phyloP scores from a whole-genome alignment of 2,113 vertebrate species.

The Myrmecophaga tridactyla region DNA sequence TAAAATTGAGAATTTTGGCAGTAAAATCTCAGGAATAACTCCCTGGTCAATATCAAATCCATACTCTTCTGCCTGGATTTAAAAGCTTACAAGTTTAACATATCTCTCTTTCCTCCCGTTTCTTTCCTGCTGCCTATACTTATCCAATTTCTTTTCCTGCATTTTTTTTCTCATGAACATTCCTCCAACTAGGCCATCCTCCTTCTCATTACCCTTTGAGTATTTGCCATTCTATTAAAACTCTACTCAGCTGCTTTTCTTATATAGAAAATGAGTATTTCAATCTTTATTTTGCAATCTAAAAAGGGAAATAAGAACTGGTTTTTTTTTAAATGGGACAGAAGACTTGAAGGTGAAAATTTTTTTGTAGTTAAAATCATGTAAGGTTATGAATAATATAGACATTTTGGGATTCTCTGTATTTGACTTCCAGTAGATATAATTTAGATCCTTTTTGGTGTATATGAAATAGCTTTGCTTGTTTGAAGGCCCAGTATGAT shows the following conservation, averaged over 20 bases:
- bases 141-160: background rate
- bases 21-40: background rate
- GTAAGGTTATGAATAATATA: background rate
- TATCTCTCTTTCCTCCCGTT: background rate
- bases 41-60: background rate
- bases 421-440: background rate
- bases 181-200: background rate
- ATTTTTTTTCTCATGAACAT: background rate
- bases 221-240: background rate
- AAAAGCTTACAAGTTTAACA: background rate
- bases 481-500: background rate
- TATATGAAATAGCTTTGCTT: background rate
- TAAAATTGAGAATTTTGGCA: slow-evolving; percentile 20
- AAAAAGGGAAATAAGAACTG: background rate
- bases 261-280: background rate
- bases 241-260: background rate
- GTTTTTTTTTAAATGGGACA: background rate
- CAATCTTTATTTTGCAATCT: too few relatives aligned
- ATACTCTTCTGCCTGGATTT: background rate
- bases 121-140: background rate
- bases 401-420: background rate
- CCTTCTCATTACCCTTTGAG: background rate
- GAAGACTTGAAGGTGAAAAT: background rate
- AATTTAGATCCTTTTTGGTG: background rate
- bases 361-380: background rate